Conservation (phyloP, 2,888 invertebrate genomes). For the Horisme vitalbata region DNA sequence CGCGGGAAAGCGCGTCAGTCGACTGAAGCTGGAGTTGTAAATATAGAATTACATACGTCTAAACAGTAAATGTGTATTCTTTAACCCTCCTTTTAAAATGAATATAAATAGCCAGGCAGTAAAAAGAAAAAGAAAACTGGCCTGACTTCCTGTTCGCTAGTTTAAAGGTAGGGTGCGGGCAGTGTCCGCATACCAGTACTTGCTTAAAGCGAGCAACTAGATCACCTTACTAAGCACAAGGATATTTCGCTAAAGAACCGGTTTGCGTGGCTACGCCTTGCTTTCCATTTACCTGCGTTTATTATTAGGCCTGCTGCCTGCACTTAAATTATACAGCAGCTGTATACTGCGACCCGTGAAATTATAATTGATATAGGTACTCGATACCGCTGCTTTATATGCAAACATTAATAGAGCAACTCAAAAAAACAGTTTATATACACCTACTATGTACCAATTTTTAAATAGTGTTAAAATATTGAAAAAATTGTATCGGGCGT, state of each 20-base stretch:
- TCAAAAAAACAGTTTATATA: too few relatives aligned
- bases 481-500: too few relatives aligned
- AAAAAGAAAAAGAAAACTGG: constrained; percentile 44
- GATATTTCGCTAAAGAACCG: constrained; percentile 67
- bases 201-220: constrained; percentile 62
- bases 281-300: constrained; percentile 68
- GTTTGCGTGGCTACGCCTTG: constrained; percentile 69
- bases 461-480: too few relatives aligned
- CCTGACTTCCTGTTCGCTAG: constrained; percentile 62
- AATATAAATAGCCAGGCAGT: not conserved
- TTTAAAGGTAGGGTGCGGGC: constrained; percentile 60
- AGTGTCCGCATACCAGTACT: constrained; percentile 70
- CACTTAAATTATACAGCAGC: not conserved
- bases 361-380: not conserved
- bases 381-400: not conserved
- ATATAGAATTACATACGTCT: constrained; percentile 59
- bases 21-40: constrained; percentile 69
- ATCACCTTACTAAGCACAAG: constrained; percentile 76
- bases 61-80: constrained; percentile 30
- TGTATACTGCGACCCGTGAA: not conserved
- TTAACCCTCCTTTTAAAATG: not conserved
- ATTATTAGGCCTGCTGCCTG: constrained; percentile 49
- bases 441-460: too few relatives aligned
- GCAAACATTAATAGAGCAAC: too few relatives aligned
- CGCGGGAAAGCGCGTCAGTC: constrained; percentile 51